Evolutionary conservation across 2,113 vertebrate species (phyloP), one percentile per base, ranked within the genome.

Genomic region (Suncus etruscus): DNA sequence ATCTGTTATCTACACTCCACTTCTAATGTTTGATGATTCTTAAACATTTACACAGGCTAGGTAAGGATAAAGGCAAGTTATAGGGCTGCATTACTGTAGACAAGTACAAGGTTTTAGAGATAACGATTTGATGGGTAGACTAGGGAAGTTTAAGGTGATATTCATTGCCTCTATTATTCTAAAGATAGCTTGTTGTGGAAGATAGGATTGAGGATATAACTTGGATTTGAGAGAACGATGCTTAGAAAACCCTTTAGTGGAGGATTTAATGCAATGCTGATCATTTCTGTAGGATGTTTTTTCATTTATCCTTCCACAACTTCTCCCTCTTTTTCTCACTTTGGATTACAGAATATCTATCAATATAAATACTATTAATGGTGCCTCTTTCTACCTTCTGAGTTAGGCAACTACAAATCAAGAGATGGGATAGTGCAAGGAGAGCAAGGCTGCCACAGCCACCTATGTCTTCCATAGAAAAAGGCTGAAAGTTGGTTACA

Each of bases 1-100:
- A 80, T 77, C 66, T 91, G 73, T 87, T 72, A 74, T 12, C 63
- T 87, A 83, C 32, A 82, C 85, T 91, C 39, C 27, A 0, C 92
- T 92, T 95, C 78, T 91, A 25, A 86, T 83, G 77, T 90, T 91
- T 0, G 12, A 27, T 85, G 27, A 69, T 69, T 69, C 68, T 31
- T 79, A 14, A 91, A 76, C 29, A 83, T 81, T 83, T 89, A 45
- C 68, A 50, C 72, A 50, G 58, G 63, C 11, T 65, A 76, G 54
- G 16, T 45, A 83, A 39, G 65, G 90, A 90, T 90, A 74, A 92
- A 91, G 65, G 87, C 31, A 61, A 79, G 63, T 29, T 51, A 8
- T 11, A 63, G 20, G 45, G 85, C 6, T 82, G 9, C 73, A 31
- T 91, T 88, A 82, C 85, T 75, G 58, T 0, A 48, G 31, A 87